phyloP scores from a whole-genome alignment of 2,797 vertebrate species.

The Rhabdophis nuchalis region DNA sequence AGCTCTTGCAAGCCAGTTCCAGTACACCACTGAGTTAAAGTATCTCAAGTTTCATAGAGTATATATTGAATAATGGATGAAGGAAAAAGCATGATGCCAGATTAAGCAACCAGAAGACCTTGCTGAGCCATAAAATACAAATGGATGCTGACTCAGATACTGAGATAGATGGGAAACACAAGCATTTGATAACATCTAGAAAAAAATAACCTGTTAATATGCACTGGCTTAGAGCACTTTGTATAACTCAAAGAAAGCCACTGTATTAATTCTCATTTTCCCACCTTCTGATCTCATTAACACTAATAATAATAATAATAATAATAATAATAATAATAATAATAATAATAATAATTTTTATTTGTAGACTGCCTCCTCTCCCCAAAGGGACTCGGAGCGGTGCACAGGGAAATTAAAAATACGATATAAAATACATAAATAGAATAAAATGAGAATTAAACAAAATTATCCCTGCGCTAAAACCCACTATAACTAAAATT shows the following conservation, averaged over 20 bases:
- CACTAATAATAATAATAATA: too few relatives aligned
- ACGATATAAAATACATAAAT: too few relatives aligned
- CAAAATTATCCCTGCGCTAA: too few relatives aligned
- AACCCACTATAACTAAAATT: too few relatives aligned
- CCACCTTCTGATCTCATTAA: neutral
- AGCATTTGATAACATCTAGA: neutral
- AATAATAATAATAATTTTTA: too few relatives aligned
- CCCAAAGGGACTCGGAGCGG: too few relatives aligned
- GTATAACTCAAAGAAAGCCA: neutral
- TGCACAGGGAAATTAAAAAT: too few relatives aligned
- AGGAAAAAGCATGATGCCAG: neutral
- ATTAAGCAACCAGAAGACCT: neutral
- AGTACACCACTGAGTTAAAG: neutral
- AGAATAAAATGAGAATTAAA: too few relatives aligned
- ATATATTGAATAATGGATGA: neutral
- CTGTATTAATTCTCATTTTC: neutral
- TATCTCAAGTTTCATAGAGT: neutral
- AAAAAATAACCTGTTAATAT: neutral
- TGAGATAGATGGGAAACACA: neutral
- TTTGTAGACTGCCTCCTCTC: too few relatives aligned
- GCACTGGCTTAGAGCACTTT: neutral
- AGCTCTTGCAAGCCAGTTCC: neutral
- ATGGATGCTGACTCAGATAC: neutral
- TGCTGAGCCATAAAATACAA: neutral
- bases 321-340: too few relatives aligned